Percentiles rank a stretch among this genome's conserved stretches.
These are phyloP conservation scores for Actinernus sp. DNA, from an alignment of 92 coral and sea anemone species.

Conservation along the genomic window DNA sequence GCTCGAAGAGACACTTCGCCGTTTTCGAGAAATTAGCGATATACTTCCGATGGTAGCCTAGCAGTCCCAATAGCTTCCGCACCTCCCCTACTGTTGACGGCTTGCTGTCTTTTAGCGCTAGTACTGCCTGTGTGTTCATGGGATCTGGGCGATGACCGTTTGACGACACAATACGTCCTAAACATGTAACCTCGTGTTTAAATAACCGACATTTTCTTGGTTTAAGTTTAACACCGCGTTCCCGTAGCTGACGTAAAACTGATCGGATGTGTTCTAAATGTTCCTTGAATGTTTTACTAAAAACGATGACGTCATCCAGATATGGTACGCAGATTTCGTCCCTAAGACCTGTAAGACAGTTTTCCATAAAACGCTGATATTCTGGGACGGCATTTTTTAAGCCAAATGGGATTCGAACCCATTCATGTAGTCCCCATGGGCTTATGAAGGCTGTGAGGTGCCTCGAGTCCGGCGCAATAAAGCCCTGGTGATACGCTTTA, in stretches of 20 bases:
- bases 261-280: conserved; percentile 16
- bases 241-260: conserved; percentile 14
- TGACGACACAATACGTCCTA: conserved; percentile 34
- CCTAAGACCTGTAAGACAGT: neutral
- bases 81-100: conserved; percentile 34
- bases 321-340: conserved; percentile 12
- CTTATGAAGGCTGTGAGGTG: too few species aligned
- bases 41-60: conserved; percentile 40
- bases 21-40: conserved; percentile 31
- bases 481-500: conserved; percentile 53
- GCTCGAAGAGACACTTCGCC: conserved; percentile 32
- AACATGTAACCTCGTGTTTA: conserved; percentile 15
- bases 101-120: conserved; percentile 7
- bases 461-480: too few species aligned
- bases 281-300: conserved; percentile 22
- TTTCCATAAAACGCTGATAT: conserved; percentile 32
- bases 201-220: conserved; percentile 32
- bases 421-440: conserved; percentile 61
- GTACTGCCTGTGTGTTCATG: conserved; percentile 21
- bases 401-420: conserved; percentile 57
- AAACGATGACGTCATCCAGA: conserved; percentile 36
- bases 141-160: conserved; percentile 27
- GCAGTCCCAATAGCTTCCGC: conserved; percentile 30
- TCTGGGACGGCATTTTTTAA: conserved; percentile 33
- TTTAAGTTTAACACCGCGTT: conserved; percentile 26